phyloP scores from a whole-genome alignment of 2,113 vertebrate species.

The Pavo muticus region DNA sequence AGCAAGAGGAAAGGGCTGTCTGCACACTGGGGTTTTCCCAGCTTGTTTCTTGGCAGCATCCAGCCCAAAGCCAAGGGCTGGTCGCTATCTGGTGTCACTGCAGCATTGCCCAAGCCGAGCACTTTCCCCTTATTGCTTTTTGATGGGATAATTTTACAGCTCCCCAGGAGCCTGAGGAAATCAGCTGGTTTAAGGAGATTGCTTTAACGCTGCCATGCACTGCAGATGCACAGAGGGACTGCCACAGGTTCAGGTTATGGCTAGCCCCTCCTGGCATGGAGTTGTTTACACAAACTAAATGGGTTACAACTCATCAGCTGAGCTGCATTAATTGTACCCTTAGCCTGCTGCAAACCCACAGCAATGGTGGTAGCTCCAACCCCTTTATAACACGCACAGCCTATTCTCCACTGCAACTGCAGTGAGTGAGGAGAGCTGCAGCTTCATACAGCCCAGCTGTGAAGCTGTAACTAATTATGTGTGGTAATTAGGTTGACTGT shows the following conservation, averaged over 20 bases:
- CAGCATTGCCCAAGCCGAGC: not conserved
- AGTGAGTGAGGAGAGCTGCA: rapidly evolving
- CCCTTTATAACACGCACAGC: not conserved
- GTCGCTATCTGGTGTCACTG: rapidly evolving
- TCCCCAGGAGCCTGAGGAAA: rapidly evolving
- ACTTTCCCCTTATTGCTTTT: not conserved
- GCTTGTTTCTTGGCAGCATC: rapidly evolving
- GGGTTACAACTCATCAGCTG: not conserved
- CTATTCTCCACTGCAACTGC: not conserved
- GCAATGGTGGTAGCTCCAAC: not conserved
- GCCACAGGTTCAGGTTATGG: not conserved
- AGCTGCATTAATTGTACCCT: not conserved
- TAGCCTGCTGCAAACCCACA: not conserved
- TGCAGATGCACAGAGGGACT: not conserved
- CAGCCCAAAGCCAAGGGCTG: not conserved
- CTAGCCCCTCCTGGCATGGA: not conserved
- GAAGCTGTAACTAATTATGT: not conserved
- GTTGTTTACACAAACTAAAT: not conserved
- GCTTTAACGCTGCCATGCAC: not conserved
- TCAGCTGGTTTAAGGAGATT: not conserved
- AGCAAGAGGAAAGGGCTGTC: not conserved
- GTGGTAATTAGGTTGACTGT: not conserved
- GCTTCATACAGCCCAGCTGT: not conserved
- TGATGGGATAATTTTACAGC: not conserved
- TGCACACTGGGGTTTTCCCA: rapidly evolving